Base-by-base conservation (phyloP, 2,797 vertebrate species). In the Poeciliopsis turneri region DNA sequence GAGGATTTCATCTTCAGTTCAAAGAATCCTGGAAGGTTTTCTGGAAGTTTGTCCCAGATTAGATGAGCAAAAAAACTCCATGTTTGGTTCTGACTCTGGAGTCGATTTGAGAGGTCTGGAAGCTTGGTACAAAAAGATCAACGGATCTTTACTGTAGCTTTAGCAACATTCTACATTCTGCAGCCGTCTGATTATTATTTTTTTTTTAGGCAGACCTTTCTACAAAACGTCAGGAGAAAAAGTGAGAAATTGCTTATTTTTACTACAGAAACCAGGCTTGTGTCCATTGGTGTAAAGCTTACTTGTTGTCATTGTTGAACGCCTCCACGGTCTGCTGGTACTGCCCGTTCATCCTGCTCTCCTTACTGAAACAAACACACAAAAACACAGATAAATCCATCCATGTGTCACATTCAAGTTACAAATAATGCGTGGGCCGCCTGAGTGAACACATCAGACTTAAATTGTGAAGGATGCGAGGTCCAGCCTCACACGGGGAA, bases 271-370 rank as follows among this genome's bases (percentile, higher is more conserved):
- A 41, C 18, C 23, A 0, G 9, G 49, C 71, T 18, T 47, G 25
- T 69, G 49, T 1, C 66, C 3, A 25, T 0, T 45, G 6, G 7
- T 13, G 3, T 55, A 28, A 9, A 10, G 25, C 97, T 94, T 94
- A 99, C 98, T 98, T 99, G 95, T 99, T 99, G 93, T 99, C 98
- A 2, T 97, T 98, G 94, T 96, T 98, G 95, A 99, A 96, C 74
- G 96, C 96, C 82, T 99, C 98, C 73, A 95, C 94, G 0, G 97
- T 95, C 94, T 98, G 98, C 89, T 98, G 98, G 94, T 98, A 98
- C 89, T 99, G 98, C 43, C 98, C 98, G 5, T 99, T 99, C 97
- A 99, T 97, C 92, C 97, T 95, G 96, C 97, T 98, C 90, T 99
- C 98, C 94, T 98, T 99, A 96, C 98, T 99, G 95, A 69, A 84